Base-by-base conservation (phyloP, 2,113 vertebrate genomes). In the Chamaetylas fuelleborni region DNA sequence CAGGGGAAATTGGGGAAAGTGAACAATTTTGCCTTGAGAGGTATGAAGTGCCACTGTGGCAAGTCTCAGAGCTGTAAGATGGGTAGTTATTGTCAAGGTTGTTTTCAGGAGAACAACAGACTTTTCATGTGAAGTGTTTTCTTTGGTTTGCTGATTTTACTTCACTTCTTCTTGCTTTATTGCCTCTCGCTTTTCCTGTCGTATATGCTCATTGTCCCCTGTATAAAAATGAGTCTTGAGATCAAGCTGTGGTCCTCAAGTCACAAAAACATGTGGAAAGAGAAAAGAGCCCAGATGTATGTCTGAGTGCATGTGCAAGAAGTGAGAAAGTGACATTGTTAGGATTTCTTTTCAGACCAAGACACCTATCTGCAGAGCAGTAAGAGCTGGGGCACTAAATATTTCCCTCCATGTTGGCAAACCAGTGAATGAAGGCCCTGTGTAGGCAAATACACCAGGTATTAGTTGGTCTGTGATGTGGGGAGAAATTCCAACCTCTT, bases 241-340 rank as follows among this genome's bases (percentile, higher is more conserved):
- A 47, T 57, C 22, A 80, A 86, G 40, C 22, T 53, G 40, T 6
- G 17, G 28, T 65, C 14, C 54, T 83, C 31, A 65, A 20, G 33
- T 57, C 31, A 14, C 17, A 81, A 85, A 85, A 85, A 61, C 22
- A 6, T 13, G 15, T 73, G 31, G 31, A 48, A 80, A 31, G 20
- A 57, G 28, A 57, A 33, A 40, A 69, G 51, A 74, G 14, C 23
- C 34, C 34, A 56, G 29, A 9, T 3, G 0, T 3, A 0, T 34
- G 28, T 74, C 45, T 81, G 45, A 73, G 5, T 53, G 13, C 53
- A 20, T 8, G 18, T 25, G 47, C 1, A 2, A 70, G 25, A 31
- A 69, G 4, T 40, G n/a, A 86, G 70, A 54, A 76, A 89, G 4
- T 70, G 31, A 58, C 24, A 28, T 19, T 77, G 72, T 53, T 31